Base-by-base conservation (phyloP, 2,888 invertebrate genomes). In the Micropterix aruncella region DNA sequence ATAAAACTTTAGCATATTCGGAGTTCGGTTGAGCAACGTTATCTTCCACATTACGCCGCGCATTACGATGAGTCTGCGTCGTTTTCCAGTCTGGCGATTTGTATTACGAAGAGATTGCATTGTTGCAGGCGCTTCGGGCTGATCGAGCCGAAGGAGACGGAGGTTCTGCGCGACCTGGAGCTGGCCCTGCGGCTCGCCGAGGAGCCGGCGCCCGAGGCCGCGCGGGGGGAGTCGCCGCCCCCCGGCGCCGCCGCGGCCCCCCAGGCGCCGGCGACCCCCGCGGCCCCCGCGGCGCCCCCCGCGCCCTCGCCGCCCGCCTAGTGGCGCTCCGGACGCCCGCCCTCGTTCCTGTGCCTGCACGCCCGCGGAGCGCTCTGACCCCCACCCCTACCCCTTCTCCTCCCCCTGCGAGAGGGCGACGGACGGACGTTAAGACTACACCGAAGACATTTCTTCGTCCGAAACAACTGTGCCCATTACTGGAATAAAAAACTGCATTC, bases 91-190 rank as follows among this genome's bases (percentile, higher is more conserved):
- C n/a, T n/a, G n/a, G n/a, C n/a, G n/a, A n/a, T n/a, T n/a, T n/a
- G n/a, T n/a, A n/a, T n/a, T n/a, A n/a, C n/a, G n/a, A n/a, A n/a
- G n/a, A n/a, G n/a, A n/a, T n/a, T n/a, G n/a, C n/a, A n/a, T n/a
- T n/a, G n/a, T n/a, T 79, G 75, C 64, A 76, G 86, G 63, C 84
- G 90, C 65, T 95, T 91, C 75, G 80, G 83, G 64, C 79, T 95
- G 62, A 87, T 95, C 58, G 95, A 95, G 64, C 80, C 87, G 61
- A 93, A 94, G 75, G 95, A 96, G 74, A 91, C 93, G 27, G 94
- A 95, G 70, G 87, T 93, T 58, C 75, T 95, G 58, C 83, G 88
- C 56, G 94, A 94, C 71, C 75, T 95, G 60, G 90, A 90, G 63
- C 76, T 85, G 61, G 91, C 91, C 58, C 73, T 92, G 55, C 74